phyloP scores from a whole-genome alignment of 1,140 invertebrate genomes.

The Ylistrum balloti region DNA sequence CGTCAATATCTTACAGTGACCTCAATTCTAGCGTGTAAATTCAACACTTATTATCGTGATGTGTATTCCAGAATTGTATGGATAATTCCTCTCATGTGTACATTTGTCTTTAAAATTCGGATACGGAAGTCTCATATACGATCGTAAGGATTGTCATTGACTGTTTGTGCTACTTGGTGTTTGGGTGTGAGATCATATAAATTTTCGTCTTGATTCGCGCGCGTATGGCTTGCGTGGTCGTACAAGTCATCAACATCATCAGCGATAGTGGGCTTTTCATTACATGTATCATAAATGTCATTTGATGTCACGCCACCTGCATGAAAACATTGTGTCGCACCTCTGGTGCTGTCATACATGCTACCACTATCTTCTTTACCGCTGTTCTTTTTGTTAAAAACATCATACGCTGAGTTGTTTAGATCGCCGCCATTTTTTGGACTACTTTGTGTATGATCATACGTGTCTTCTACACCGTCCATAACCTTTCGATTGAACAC shows the following conservation, averaged over 20 bases:
- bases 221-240: neutral
- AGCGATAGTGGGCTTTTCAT: neutral
- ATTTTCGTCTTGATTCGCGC: neutral
- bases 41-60: too few relatives aligned
- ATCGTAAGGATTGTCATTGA: neutral
- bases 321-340: neutral
- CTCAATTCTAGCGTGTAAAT: too few relatives aligned
- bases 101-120: too few relatives aligned
- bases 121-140: neutral
- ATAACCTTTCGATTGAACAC: neutral
- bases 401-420: neutral
- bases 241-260: neutral
- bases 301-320: neutral
- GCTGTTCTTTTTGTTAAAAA: neutral
- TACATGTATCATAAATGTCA: conserved; percentile 1
- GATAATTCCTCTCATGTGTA: too few relatives aligned
- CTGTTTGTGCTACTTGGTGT: neutral
- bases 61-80: too few relatives aligned
- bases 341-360: neutral
- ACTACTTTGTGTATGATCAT: neutral
- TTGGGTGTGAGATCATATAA: neutral
- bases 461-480: neutral
- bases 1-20: too few relatives aligned
- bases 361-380: neutral
- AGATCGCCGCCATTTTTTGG: neutral